Conservation (phyloP, 2,888 invertebrate genomes). For the Lymantria dispar region DNA sequence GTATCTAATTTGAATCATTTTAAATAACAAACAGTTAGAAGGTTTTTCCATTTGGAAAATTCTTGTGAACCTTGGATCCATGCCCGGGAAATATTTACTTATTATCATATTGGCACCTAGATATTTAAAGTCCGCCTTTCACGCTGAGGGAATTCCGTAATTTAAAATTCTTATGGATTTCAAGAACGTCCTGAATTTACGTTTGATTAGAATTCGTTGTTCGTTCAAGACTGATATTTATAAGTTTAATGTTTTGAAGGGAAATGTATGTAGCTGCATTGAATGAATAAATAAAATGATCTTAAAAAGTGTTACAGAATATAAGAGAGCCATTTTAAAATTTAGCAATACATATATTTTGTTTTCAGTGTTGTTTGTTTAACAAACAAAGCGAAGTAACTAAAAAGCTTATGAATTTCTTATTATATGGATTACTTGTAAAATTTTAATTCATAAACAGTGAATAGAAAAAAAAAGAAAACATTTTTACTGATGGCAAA, state of each 20-base stretch:
- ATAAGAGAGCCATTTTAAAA: too few species aligned
- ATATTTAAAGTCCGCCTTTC: neutral
- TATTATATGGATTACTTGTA: too few species aligned
- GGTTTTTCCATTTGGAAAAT: constrained; percentile 8
- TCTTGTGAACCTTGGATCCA: constrained; percentile 2
- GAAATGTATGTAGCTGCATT: neutral
- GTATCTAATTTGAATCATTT: neutral
- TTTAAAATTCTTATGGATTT: neutral
- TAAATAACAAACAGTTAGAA: neutral
- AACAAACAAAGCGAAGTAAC: too few species aligned
- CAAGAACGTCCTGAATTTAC: neutral
- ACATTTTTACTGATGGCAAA: too few species aligned
- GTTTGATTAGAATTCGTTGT: neutral
- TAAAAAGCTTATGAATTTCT: too few species aligned
- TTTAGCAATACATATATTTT: too few species aligned
- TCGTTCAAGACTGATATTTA: neutral
- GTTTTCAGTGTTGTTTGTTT: too few species aligned
- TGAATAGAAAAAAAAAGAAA: too few species aligned
- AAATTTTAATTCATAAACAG: too few species aligned
- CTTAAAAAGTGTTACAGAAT: too few species aligned
- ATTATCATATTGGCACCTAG: constrained; percentile 2
- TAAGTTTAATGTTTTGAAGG: neutral
- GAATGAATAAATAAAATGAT: neutral
- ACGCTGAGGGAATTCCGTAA: neutral
- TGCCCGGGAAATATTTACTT: constrained; percentile 4